Percentiles rank a stretch among this genome's conserved stretches.
These are phyloP conservation scores for Heterotis niloticus DNA, from an alignment of 2,113 vertebrate species.

Conservation along the genomic window DNA sequence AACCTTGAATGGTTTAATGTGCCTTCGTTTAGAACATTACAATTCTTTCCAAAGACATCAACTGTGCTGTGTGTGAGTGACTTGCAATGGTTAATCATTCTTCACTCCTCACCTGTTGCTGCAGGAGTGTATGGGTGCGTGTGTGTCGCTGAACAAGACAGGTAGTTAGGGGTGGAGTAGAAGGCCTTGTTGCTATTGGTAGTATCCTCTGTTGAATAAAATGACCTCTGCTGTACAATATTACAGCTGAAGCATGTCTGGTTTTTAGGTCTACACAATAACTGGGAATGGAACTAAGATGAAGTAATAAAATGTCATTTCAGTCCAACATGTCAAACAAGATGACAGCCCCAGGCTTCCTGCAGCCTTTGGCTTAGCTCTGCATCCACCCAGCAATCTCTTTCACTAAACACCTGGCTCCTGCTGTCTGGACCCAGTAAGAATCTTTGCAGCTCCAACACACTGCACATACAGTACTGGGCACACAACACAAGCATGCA, in stretches of 20 bases:
- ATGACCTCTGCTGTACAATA: constrained; percentile 22
- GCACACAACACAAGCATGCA: constrained; percentile 36
- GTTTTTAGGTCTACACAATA: not conserved
- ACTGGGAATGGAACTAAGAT: not conserved
- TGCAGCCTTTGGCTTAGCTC: constrained; percentile 18
- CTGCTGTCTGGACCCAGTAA: not conserved
- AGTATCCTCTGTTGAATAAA: constrained; percentile 62
- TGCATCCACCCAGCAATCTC: constrained; percentile 8
- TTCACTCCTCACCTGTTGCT: constrained; percentile 49
- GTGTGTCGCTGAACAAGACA: not conserved
- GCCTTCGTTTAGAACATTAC: constrained; percentile 69
- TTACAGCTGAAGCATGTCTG: not conserved
- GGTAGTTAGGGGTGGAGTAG: constrained; percentile 31
- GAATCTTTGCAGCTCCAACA: not conserved
- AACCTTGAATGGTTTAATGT: constrained; percentile 68
- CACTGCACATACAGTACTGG: constrained; percentile 41
- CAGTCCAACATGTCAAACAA: not conserved
- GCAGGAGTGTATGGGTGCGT: constrained; percentile 6
- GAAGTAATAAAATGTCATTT: not conserved
- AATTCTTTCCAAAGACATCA: constrained; percentile 44
- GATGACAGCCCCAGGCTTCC: constrained; percentile 27
- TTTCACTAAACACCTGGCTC: not conserved
- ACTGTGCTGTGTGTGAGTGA: constrained; percentile 18
- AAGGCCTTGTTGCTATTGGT: constrained; percentile 53
- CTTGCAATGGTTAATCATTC: constrained; percentile 46